Evolutionary conservation across 2,113 vertebrate genomes (phyloP), one percentile per base, ranked within the genome.

Genomic region (Pogona vitticeps): DNA sequence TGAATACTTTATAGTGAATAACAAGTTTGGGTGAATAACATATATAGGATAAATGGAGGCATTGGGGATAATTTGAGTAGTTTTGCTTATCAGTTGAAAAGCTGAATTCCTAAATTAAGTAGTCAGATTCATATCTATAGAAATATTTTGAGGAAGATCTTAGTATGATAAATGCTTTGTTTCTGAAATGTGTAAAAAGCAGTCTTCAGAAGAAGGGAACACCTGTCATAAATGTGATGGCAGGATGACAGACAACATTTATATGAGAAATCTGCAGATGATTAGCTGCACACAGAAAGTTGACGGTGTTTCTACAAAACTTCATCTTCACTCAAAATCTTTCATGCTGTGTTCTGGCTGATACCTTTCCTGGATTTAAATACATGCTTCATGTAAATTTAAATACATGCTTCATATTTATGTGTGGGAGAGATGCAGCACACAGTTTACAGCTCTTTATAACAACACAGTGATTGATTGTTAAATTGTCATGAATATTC

Each of bases 1-100:
- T 89, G 90, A 38, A 36, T 86, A 42, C 68, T 28, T 61, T 84
- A 5, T 80, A 89, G 83, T 91, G 91, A 92, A 23, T 71, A 61
- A 88, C 82, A 90, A 80, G 70, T 87, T 80, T 21, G 83, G 83
- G 67, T 90, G 91, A 92, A 92, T 85, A 91, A 61, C 86, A 89
- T 1, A 86, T 71, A 91, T 33, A 31, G 61, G 68, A 65, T 92
- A 92, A 88, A 52, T 86, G 76, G 42, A 77, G 91, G 15, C 81
- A 89, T 75, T 9, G 26, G 78, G 79, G 84, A 86, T 85, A 84
- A 85, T 90, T 83, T 88, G 71, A 31, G 88, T 93, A 86, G 3
- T 33, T 88, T 23, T 91, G 88, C 83, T 13, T 90, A 88, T 18
- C 80, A 86, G 90, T 87, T 83, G 86, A 85, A 90, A 61, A 63